Evolutionary conservation across 1,140 invertebrate species (phyloP), one percentile per base, ranked within the genome.

Genomic region (Drosophila cardini): DNA sequence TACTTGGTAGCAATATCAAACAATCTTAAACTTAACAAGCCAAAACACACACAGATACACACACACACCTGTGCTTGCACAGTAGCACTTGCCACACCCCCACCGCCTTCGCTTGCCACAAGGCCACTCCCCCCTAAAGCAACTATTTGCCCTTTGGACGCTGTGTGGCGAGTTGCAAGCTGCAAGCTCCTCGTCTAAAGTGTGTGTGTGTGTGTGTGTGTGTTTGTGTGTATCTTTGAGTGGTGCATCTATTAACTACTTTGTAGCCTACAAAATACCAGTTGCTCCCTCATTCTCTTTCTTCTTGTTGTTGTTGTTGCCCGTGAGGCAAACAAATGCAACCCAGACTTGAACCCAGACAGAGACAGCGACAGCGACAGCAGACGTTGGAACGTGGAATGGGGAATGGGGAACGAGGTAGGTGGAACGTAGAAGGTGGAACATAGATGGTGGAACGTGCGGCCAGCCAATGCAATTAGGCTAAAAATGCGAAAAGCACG

Each of bases 1-100:
- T 10, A 15, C 60, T 34, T 42, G 53, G 48, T 52, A 60, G 21
- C 76, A 69, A 82, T 87, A 87, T 87, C 83, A 87, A 89, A 89
- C 84, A 87, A 87, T 87, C 84, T 87, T 89, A 83, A 80, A 87
- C 76, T 89, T 87, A 87, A 87, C 84, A 87, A 87, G 84, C 84
- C 84, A 77, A 86, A 87, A 82, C 86, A 87, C 84, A 87, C 65
- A 75, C 15, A 45, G 40, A 16, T 6, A 81, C 69, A 81, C 34
- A 42, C 78, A 80, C 57, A 26, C 21, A 26, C 21, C 1, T 26
- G 0, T 26, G 21, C 4, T 15, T 55, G 52, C 7, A 16, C 6
- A n/a, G n/a, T 4, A 13, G 6, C n/a, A 40, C 38, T n/a, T 52
- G 57, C 43, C 56, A 63, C 53, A 13, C 45, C 16, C 21, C 56